Evolutionary conservation across 2,888 invertebrate genomes (phyloP).

Genomic region (Slavum lentiscoides): DNA sequence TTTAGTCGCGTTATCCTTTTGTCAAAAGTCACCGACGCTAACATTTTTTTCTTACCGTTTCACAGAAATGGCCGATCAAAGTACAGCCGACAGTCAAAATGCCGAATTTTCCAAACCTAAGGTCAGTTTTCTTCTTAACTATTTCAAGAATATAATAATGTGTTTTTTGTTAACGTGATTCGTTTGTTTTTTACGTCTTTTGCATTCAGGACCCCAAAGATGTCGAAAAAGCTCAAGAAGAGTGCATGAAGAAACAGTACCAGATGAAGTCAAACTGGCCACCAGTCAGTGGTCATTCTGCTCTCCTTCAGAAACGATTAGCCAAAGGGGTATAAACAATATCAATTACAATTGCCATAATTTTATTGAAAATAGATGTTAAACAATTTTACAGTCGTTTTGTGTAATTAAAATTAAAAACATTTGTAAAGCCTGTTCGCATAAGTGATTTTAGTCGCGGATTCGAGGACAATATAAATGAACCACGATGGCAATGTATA

Average conservation of each 20-base stretch:
- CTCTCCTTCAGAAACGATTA: conserved; percentile 89
- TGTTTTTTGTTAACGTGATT: too few species aligned
- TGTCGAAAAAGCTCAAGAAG: conserved; percentile 87
- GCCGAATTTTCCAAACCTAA: conserved; percentile 54
- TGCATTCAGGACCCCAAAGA: conserved; percentile 64
- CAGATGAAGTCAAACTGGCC: conserved; percentile 71
- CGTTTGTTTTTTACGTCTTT: not conserved
- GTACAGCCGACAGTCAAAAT: conserved; percentile 38
- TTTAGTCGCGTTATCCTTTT: too few species aligned
- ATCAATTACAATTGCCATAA: not conserved
- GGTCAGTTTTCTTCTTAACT: conserved; percentile 9
- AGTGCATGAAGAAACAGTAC: conserved; percentile 89
- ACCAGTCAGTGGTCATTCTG: conserved; percentile 78
- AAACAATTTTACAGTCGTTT: too few species aligned
- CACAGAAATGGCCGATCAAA: conserved; percentile 42
- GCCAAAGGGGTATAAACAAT: conserved; percentile 82
- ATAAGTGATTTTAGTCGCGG: too few species aligned
- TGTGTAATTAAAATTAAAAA: too few species aligned
- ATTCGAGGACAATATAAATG: too few species aligned
- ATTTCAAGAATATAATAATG: too few species aligned
- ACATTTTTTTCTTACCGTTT: not conserved
- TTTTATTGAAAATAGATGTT: too few species aligned
- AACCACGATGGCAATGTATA: too few species aligned
- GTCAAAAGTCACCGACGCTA: too few species aligned
- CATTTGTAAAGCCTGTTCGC: too few species aligned